Evolutionary conservation across 2,113 vertebrate genomes (phyloP).

Genomic region (Carassius carassius): DNA sequence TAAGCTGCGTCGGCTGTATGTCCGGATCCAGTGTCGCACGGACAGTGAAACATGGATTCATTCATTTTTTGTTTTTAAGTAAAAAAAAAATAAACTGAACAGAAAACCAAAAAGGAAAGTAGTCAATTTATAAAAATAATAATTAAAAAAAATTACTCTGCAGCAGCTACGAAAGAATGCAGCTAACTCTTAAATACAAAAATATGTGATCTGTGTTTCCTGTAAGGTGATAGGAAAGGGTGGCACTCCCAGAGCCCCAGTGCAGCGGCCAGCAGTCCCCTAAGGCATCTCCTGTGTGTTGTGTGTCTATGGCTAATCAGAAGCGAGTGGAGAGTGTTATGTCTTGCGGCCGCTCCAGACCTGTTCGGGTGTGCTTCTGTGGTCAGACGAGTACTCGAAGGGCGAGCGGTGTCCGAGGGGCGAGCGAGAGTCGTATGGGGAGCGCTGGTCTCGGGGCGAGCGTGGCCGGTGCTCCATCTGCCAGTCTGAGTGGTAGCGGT

Average conservation of each 20-base stretch:
- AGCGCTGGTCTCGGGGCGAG: no score
- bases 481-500: slow-evolving; percentile 96
- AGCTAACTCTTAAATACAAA: slow-evolving; percentile 98
- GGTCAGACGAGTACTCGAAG: slow-evolving; percentile 93
- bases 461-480: slow-evolving; percentile 83
- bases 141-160: slow-evolving; percentile 72
- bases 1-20: slow-evolving; percentile 74
- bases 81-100: slow-evolving; percentile 71
- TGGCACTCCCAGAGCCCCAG: slow-evolving; percentile 81
- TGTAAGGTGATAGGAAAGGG: slow-evolving; percentile 79
- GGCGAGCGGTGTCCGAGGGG: slow-evolving; percentile 88
- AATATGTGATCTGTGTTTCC: slow-evolving; percentile 80
- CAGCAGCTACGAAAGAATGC: slow-evolving; percentile 82
- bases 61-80: slow-evolving; percentile 86
- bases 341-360: slow-evolving; percentile 95
- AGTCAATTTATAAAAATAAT: slow-evolving; percentile 86
- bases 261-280: slow-evolving; percentile 86
- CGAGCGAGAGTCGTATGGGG: slow-evolving; percentile 43
- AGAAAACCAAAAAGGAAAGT: slow-evolving; percentile 66
- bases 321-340: slow-evolving; percentile 79
- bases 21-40: slow-evolving; percentile 88
- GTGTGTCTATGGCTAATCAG: slow-evolving; percentile 89
- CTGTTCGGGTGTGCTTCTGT: slow-evolving; percentile 96
- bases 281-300: slow-evolving; percentile 97
- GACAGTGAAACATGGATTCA: slow-evolving; percentile 78